Evolutionary conservation across 2,888 invertebrate genomes (phyloP).

Genomic region (Melanargia galathea): DNA sequence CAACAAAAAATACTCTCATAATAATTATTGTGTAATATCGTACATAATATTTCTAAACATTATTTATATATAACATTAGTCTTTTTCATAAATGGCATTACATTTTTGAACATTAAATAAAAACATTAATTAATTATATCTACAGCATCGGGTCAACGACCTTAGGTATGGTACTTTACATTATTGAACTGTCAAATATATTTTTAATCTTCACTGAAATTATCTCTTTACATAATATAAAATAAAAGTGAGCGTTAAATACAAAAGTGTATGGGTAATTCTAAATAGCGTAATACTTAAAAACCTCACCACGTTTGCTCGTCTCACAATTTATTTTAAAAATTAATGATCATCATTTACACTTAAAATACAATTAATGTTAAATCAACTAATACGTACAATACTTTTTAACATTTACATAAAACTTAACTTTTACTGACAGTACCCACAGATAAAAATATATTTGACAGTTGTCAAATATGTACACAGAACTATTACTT

Average conservation of each 20-base stretch:
- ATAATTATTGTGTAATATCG: slow-evolving; percentile 59
- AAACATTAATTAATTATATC: slow-evolving; percentile 48
- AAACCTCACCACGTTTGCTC: neutral
- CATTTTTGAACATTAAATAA: slow-evolving; percentile 77
- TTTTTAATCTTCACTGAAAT: neutral
- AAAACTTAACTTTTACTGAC: slow-evolving; percentile 14
- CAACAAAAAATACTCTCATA: slow-evolving; percentile 49
- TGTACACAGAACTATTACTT: neutral
- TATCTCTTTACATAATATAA: neutral
- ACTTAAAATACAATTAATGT: slow-evolving; percentile 13
- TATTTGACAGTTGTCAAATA: slow-evolving; percentile 31
- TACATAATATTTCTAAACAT: slow-evolving; percentile 49
- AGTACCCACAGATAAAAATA: slow-evolving; percentile 19
- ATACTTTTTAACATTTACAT: slow-evolving; percentile 17
- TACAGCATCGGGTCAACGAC: slow-evolving; percentile 42
- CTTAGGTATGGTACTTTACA: slow-evolving; percentile 1
- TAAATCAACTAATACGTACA: slow-evolving; percentile 14
- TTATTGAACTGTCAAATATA: slow-evolving; percentile 33
- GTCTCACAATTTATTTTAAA: neutral
- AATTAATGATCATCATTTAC: slow-evolving; percentile 6
- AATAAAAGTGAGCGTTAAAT: neutral
- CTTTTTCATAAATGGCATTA: slow-evolving; percentile 79
- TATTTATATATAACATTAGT: slow-evolving; percentile 72
- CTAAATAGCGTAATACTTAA: neutral
- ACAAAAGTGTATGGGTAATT: neutral